Percentiles rank a stretch among this genome's conserved stretches.
Conservation (phyloP, 1,140 invertebrate species). For the Platyura marginata region DNA sequence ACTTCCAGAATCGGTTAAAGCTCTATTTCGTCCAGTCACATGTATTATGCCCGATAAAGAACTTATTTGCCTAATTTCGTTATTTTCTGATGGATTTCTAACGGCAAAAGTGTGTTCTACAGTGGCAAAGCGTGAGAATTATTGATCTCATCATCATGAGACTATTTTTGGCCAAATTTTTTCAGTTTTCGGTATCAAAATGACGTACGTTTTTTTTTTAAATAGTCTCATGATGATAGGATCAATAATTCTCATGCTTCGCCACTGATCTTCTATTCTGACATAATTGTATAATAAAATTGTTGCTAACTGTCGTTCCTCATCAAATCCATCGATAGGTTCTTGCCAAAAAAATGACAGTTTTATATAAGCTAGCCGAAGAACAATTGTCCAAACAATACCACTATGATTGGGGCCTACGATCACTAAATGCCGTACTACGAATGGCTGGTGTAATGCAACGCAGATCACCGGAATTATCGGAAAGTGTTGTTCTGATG, state of each 20-base stretch:
- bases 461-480: constrained; percentile 48
- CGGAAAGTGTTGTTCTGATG: constrained; percentile 75
- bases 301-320: too few species aligned
- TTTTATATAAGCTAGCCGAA: constrained; percentile 63
- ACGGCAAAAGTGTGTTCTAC: constrained; percentile 53
- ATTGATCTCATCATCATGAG: too few species aligned
- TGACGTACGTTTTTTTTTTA: too few species aligned
- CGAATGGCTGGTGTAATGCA: constrained; percentile 78
- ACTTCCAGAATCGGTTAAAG: constrained; percentile 78
- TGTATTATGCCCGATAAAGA: constrained; percentile 78
- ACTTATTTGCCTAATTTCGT: constrained; percentile 76
- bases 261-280: neutral
- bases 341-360: constrained; percentile 83
- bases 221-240: too few species aligned
- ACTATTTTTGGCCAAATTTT: neutral
- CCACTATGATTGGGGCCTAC: constrained; percentile 86
- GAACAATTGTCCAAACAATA: constrained; percentile 81
- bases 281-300: too few species aligned
- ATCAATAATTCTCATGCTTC: too few species aligned
- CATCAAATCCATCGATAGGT: too few species aligned
- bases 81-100: constrained; percentile 80
- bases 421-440: constrained; percentile 71
- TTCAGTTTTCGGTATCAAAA: too few species aligned
- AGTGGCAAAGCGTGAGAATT: too few species aligned
- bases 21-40: constrained; percentile 73